Conservation (phyloP, 2,113 vertebrate genomes). For the Phylloscopus trochiloides region DNA sequence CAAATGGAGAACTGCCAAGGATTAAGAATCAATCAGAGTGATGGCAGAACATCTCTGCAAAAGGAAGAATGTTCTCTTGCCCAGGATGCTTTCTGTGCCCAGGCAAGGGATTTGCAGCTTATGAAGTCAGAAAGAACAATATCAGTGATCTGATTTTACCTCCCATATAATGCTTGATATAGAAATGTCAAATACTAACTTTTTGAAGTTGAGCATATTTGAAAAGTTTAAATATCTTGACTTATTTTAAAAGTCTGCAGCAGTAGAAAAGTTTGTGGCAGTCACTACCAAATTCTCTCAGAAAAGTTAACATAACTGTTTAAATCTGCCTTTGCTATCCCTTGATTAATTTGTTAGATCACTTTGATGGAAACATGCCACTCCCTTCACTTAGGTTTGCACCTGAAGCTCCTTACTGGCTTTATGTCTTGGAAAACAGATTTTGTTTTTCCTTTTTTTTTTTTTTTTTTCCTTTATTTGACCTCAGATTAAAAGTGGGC, state of each 20-base stretch:
- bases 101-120: not conserved
- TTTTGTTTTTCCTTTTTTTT: not conserved
- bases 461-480: not conserved
- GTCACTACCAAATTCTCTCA: not conserved
- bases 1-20: not conserved
- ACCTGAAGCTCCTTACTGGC: not conserved
- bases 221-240: not conserved
- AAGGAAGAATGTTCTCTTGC: not conserved
- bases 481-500: rapidly evolving
- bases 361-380: not conserved
- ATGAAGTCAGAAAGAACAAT: not conserved
- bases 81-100: not conserved
- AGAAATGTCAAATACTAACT: not conserved
- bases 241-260: not conserved
- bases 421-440: not conserved
- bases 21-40: not conserved
- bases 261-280: not conserved
- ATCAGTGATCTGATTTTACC: not conserved
- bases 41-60: not conserved
- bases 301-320: not conserved
- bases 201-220: not conserved
- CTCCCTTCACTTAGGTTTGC: not conserved
- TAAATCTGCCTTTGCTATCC: not conserved
- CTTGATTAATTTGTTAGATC: not conserved
- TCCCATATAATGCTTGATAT: not conserved